Conservation (phyloP, 2,888 invertebrate species). For the Anodontia alba region DNA sequence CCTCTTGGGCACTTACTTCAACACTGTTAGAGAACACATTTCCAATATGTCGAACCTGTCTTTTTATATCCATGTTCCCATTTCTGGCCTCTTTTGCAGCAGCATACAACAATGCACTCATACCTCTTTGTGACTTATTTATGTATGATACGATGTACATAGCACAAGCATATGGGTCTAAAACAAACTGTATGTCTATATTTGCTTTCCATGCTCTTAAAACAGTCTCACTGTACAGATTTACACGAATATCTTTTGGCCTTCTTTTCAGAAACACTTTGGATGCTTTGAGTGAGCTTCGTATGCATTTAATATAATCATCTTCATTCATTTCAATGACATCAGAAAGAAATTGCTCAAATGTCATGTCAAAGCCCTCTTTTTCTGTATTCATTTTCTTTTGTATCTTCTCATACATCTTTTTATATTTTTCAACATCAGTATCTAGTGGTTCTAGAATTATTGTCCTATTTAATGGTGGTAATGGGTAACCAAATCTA, state of each 20-base stretch:
- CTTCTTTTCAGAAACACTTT: slow-evolving; percentile 56
- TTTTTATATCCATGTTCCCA: slow-evolving; percentile 53
- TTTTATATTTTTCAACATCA: slow-evolving; percentile 22
- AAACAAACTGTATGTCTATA: slow-evolving; percentile 51
- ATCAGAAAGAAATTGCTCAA: slow-evolving; percentile 27
- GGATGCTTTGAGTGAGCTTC: slow-evolving; percentile 31
- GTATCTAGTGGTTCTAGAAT: slow-evolving; percentile 42
- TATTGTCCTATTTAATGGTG: slow-evolving; percentile 41
- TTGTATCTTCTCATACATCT: slow-evolving; percentile 13
- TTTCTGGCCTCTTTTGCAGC: slow-evolving; percentile 55
- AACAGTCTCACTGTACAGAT: slow-evolving; percentile 44
- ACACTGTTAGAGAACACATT: slow-evolving; percentile 48
- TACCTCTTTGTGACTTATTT: slow-evolving; percentile 30
- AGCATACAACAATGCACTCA: slow-evolving; percentile 26
- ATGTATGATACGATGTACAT: slow-evolving; percentile 38
- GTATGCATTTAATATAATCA: slow-evolving; percentile 37
- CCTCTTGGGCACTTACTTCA: slow-evolving; percentile 68
- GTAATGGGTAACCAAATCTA: slow-evolving; percentile 49
- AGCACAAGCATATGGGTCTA: slow-evolving; percentile 52
- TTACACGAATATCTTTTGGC: slow-evolving; percentile 42
- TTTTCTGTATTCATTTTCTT: slow-evolving; percentile 14
- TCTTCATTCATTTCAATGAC: slow-evolving; percentile 29
- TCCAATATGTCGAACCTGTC: slow-evolving; percentile 59
- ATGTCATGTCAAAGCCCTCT: slow-evolving; percentile 30
- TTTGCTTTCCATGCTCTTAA: slow-evolving; percentile 50